Evolutionary conservation across 2,888 invertebrate genomes (phyloP), one percentile per base, ranked within the genome.

Genomic region (Sinohyriopsis cumingii): DNA sequence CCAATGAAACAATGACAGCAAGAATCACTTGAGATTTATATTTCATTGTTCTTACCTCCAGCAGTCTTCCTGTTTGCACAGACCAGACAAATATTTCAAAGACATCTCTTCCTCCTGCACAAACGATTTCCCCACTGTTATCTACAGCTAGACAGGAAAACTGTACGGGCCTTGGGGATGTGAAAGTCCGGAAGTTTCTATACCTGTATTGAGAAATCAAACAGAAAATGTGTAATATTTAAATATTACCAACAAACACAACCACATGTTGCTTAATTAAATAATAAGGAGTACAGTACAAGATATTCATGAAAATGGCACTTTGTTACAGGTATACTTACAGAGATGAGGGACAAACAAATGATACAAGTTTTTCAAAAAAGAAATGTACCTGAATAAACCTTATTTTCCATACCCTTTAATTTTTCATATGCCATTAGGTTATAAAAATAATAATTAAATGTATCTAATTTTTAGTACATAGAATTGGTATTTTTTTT

Each of bases 81-180:
- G 97, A 97, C 99, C 99, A 99, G 25, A 99, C 91, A 91, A 94
- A 99, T 78, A 99, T 94, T 86, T 98, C 96, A 91, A 98, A 99
- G 45, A 95, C 93, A 89, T 99, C 98, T 85, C 95, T 95, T 0
- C 96, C 96, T 0, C 98, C 98, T 7, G 99, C 98, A 20, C 96
- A 96, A 59, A 99, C 94, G 76, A 99, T 92, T 88, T 99, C 98
- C 22, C 96, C 95, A 82, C 95, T 95, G 5, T 93, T 91, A 90
- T 99, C 99, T 18, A 99, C 91, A 0, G 96, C 94, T 0, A 97
- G 93, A 87, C 96, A 96, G 19, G 95, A 93, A 90, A 99, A 97
- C 91, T 99, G 99, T 0, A 95, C 95, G 0, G 96, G 95, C 63
- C 94, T 93, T 0, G 98, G 97, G 0, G 98, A 95, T 0, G 97